Evolutionary conservation across 2,113 vertebrate species (phyloP).

Genomic region (Martes martes): DNA sequence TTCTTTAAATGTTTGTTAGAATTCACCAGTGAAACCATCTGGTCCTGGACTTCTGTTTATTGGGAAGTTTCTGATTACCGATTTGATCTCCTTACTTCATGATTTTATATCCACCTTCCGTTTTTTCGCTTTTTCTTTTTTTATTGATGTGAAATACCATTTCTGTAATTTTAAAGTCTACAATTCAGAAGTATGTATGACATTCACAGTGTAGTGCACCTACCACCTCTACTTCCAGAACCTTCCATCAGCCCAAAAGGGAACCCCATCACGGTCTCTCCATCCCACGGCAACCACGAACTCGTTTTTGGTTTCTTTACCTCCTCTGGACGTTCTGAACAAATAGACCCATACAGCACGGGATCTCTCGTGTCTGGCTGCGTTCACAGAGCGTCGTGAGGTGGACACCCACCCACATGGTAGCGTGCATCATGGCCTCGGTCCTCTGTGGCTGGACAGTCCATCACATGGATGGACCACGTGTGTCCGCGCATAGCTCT

Average conservation of each 20-base stretch:
- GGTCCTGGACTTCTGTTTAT: neutral
- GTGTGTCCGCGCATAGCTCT: neutral
- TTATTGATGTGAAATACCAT: neutral
- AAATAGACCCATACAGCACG: accelerated
- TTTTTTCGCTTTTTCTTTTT: neutral
- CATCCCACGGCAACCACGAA: neutral
- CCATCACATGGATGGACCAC: accelerated
- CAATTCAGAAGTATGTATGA: neutral
- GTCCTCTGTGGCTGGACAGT: accelerated
- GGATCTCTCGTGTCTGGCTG: neutral
- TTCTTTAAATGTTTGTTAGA: neutral
- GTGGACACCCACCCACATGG: accelerated
- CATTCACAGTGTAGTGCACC: neutral
- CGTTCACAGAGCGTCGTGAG: neutral
- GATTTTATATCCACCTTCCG: neutral
- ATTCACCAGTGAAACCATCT: neutral
- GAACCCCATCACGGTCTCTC: accelerated
- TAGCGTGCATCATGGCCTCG: accelerated
- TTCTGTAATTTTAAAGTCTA: neutral
- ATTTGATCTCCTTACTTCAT: neutral
- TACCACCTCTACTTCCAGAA: neutral
- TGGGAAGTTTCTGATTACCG: neutral
- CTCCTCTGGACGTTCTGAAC: accelerated
- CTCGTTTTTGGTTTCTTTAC: neutral
- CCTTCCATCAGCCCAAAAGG: neutral